phyloP scores from a whole-genome alignment of 2,888 invertebrate genomes.

The Rhimphoctona megacephalus region DNA sequence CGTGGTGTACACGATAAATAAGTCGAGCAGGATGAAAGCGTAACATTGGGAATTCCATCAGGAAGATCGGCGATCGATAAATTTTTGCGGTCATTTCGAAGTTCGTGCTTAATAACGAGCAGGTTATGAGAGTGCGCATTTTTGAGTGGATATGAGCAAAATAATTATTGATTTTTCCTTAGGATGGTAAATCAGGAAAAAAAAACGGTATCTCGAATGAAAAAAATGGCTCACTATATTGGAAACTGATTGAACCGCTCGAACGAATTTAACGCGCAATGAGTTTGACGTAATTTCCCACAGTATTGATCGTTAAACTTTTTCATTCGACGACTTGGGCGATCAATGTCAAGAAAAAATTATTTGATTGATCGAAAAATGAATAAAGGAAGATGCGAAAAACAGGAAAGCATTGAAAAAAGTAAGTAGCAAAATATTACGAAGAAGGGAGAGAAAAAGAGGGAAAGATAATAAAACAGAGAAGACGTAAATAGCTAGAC shows the following conservation, averaged over 20 bases:
- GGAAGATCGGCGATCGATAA: constrained; percentile 20
- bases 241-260: neutral
- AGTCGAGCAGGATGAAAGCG: neutral
- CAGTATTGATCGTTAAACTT: neutral
- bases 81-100: neutral
- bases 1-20: neutral
- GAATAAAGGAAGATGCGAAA: neutral
- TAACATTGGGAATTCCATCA: constrained; percentile 38
- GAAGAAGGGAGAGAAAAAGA: neutral
- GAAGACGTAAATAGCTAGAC: constrained; percentile 13
- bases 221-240: neutral
- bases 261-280: neutral
- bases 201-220: neutral
- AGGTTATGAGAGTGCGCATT: neutral
- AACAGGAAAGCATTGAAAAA: neutral
- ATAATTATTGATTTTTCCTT: neutral
- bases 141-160: neutral
- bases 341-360: neutral
- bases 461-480: neutral
- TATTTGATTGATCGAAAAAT: neutral
- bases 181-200: neutral
- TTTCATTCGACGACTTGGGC: neutral
- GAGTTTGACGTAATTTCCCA: constrained; percentile 1
- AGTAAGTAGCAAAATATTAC: neutral
- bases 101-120: neutral